A percentile compares a stretch with the other conserved stretches of the same genome.
phyloP scores from a whole-genome alignment of 1,140 invertebrate genomes.

The Drosophila truncata region DNA sequence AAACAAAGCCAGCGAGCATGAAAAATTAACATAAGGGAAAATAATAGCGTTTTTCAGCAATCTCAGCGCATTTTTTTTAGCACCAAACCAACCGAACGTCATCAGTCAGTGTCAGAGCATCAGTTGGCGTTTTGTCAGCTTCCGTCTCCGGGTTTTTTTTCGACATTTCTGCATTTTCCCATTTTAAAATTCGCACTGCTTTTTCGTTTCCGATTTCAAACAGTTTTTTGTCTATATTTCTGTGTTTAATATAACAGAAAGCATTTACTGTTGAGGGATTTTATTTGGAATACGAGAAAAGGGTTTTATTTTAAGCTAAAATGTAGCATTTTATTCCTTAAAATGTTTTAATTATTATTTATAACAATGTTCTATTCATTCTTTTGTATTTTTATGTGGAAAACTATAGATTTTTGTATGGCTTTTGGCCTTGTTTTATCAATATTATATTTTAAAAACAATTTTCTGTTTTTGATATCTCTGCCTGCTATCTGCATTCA shows the following conservation, averaged over 20 bases:
- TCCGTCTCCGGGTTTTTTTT: conserved; percentile 49
- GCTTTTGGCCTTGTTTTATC: not conserved
- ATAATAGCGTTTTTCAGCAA: conserved; percentile 22
- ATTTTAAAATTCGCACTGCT: conserved; percentile 17
- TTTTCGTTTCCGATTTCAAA: conserved; percentile 50
- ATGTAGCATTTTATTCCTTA: too few relatives aligned
- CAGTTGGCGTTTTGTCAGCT: conserved; percentile 78
- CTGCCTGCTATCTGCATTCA: conserved; percentile 49
- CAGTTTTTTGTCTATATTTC: conserved; percentile 24
- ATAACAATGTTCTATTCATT: too few relatives aligned
- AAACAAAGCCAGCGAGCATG: conserved; percentile 59
- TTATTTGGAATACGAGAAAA: conserved; percentile 6
- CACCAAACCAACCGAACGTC: conserved; percentile 43
- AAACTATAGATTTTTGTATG: not conserved
- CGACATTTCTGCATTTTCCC: conserved; percentile 42
- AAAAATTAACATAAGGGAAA: conserved; percentile 75
- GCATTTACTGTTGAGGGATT: conserved; percentile 18
- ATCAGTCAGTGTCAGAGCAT: conserved; percentile 76
- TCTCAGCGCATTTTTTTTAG: conserved; percentile 23
- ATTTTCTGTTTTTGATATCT: conserved; percentile 53
- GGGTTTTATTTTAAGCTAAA: accelerated
- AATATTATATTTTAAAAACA: conserved; percentile 53
- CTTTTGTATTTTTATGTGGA: too few relatives aligned
- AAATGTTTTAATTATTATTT: too few relatives aligned
- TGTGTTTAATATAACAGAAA: not conserved